phyloP scores from a whole-genome alignment of 2,888 invertebrate genomes.

The Limnephilus auricula region DNA sequence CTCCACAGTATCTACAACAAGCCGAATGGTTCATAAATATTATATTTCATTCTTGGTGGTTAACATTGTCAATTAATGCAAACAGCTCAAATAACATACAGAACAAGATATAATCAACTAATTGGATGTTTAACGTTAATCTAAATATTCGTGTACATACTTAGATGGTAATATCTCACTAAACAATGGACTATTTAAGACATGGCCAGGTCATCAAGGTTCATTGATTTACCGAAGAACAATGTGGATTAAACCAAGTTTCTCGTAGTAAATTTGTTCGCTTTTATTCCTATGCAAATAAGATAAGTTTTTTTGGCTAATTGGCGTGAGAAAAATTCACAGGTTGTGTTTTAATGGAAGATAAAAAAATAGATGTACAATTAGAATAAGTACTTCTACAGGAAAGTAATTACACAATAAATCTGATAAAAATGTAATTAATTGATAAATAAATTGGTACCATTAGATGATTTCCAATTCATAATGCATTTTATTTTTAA shows the following conservation, averaged over 20 bases:
- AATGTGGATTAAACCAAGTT: neutral
- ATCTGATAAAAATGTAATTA: neutral
- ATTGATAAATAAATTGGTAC: neutral
- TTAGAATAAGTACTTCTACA: neutral
- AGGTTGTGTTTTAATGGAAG: neutral
- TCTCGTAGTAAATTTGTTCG: neutral
- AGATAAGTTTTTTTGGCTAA: neutral
- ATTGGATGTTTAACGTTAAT: neutral
- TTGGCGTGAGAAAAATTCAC: neutral
- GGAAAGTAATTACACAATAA: neutral
- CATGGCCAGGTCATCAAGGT: constrained; percentile 4
- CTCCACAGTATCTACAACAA: neutral
- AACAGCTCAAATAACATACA: neutral
- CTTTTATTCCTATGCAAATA: neutral
- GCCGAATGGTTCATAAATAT: neutral
- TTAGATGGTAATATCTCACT: neutral
- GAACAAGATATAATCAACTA: neutral
- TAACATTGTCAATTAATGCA: neutral
- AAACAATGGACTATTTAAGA: constrained; percentile 9
- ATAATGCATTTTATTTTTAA: no score
- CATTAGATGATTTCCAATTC: neutral
- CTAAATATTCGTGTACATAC: neutral
- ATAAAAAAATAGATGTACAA: neutral
- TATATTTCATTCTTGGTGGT: neutral
- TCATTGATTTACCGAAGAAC: constrained; percentile 8